Evolutionary conservation across 2,888 invertebrate species (phyloP).

Genomic region (Clivina fossor): DNA sequence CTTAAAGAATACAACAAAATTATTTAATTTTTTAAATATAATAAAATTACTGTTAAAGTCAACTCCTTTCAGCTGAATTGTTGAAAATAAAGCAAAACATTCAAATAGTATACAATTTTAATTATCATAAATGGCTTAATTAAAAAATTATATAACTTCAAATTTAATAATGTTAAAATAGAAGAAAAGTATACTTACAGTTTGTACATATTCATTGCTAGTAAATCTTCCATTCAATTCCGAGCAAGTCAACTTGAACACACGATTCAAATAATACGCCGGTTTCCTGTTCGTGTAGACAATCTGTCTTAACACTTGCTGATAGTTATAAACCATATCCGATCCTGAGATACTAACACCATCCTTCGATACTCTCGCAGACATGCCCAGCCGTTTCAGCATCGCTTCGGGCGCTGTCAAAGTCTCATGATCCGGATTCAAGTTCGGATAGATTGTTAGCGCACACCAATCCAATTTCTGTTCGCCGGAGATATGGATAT

Average conservation of each 20-base stretch:
- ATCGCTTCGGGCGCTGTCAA: constrained; percentile 73
- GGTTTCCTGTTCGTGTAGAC: constrained; percentile 96
- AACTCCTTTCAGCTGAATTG: too few species aligned
- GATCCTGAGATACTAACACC: constrained; percentile 81
- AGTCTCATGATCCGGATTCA: constrained; percentile 95
- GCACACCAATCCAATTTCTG: constrained; percentile 90
- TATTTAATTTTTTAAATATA: too few species aligned
- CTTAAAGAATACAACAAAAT: too few species aligned
- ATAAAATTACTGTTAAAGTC: too few species aligned
- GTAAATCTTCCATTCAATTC: constrained; percentile 91
- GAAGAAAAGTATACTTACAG: too few species aligned
- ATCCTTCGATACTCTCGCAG: constrained; percentile 85
- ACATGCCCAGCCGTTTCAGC: constrained; percentile 68
- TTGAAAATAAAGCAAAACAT: too few species aligned
- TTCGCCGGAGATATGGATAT: constrained; percentile 69
- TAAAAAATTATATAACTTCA: too few species aligned
- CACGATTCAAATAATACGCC: constrained; percentile 91
- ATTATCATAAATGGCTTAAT: too few species aligned
- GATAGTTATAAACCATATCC: constrained; percentile 76
- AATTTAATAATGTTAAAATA: too few species aligned
- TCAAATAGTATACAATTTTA: too few species aligned
- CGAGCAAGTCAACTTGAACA: constrained; percentile 93
- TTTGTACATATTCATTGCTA: constrained; percentile 94
- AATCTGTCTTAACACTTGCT: constrained; percentile 76
- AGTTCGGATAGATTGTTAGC: constrained; percentile 89